A percentile compares a stretch with the other conserved stretches of the same genome.
These are phyloP conservation scores for Phacellophora camtschatica DNA, from an alignment of 30 jellyfish, hydroid and myxozoan genomes.

Conservation along the genomic window DNA sequence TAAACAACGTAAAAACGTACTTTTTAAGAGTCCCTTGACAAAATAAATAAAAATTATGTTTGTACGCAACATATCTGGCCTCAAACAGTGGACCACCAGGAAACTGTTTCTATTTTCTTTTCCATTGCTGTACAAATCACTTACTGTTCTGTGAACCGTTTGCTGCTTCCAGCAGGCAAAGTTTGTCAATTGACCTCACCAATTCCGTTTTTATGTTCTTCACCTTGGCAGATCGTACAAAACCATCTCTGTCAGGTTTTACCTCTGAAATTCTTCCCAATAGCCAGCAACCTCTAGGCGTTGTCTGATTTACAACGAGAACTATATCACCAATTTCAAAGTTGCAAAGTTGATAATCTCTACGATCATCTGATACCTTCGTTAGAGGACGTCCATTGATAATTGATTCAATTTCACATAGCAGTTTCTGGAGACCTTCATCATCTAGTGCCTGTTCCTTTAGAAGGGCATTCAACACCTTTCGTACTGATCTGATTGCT, in stretches of 20 bases:
- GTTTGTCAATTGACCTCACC: slow-evolving; percentile 38
- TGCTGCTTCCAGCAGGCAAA: slow-evolving; percentile 24
- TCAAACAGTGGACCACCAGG: background rate
- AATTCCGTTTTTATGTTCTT: slow-evolving; percentile 8
- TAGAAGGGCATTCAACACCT: background rate
- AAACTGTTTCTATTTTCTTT: background rate
- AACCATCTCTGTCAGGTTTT: slow-evolving; percentile 23
- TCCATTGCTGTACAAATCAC: background rate
- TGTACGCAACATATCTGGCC: background rate
- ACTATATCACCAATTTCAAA: slow-evolving; percentile 5
- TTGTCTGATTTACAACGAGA: background rate
- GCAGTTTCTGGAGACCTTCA: slow-evolving; percentile 42
- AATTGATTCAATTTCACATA: slow-evolving; percentile 51
- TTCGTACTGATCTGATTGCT: slow-evolving; percentile 40
- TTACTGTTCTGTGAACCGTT: background rate
- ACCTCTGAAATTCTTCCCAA: slow-evolving; percentile 10
- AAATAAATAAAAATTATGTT: too few species aligned
- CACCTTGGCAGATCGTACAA: slow-evolving; percentile 27
- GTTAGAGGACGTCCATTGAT: slow-evolving; percentile 41
- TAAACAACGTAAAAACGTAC: background rate
- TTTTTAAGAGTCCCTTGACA: background rate
- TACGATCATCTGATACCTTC: slow-evolving; percentile 39
- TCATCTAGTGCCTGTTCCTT: slow-evolving; percentile 30
- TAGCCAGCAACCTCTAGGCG: slow-evolving; percentile 17
- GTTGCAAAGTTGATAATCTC: background rate